These are phyloP conservation scores for Diabrotica virgifera DNA, from an alignment of 1,140 invertebrate genomes.

Conservation along the genomic window DNA sequence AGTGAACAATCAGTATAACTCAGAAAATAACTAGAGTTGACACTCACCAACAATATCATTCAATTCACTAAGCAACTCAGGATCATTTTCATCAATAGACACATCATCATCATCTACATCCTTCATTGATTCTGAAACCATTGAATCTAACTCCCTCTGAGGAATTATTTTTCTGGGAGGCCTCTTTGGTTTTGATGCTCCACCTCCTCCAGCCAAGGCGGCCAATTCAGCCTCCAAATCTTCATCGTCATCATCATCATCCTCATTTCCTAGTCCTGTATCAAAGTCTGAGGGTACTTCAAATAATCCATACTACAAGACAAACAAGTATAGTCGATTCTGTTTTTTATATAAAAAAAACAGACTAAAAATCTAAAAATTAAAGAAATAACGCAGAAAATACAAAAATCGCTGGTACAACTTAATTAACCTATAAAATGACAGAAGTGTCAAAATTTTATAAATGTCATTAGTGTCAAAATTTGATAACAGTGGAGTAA, in stretches of 20 bases:
- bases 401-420: too few relatives aligned
- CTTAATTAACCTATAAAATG: too few relatives aligned
- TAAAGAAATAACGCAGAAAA: too few relatives aligned
- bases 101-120: conserved; percentile 71
- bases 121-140: conserved; percentile 71
- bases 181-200: conserved; percentile 45
- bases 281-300: conserved; percentile 64
- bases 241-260: conserved; percentile 64
- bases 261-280: conserved; percentile 43
- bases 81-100: conserved; percentile 68
- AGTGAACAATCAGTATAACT: too few relatives aligned
- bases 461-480: too few relatives aligned
- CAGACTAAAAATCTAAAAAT: too few relatives aligned
- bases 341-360: too few relatives aligned
- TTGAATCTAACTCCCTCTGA: conserved; percentile 59
- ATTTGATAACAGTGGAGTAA: too few relatives aligned
- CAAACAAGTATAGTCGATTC: neutral
- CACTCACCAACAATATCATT: conserved; percentile 55
- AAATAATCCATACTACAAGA: conserved; percentile 69
- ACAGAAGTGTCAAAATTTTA: too few relatives aligned
- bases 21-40: too few relatives aligned
- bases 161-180: conserved; percentile 53
- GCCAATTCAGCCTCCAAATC: conserved; percentile 84
- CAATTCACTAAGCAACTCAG: conserved; percentile 70
- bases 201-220: conserved; percentile 61